Evolutionary conservation across 2,113 vertebrate species (phyloP).

Genomic region (Percopsis transmontana): DNA sequence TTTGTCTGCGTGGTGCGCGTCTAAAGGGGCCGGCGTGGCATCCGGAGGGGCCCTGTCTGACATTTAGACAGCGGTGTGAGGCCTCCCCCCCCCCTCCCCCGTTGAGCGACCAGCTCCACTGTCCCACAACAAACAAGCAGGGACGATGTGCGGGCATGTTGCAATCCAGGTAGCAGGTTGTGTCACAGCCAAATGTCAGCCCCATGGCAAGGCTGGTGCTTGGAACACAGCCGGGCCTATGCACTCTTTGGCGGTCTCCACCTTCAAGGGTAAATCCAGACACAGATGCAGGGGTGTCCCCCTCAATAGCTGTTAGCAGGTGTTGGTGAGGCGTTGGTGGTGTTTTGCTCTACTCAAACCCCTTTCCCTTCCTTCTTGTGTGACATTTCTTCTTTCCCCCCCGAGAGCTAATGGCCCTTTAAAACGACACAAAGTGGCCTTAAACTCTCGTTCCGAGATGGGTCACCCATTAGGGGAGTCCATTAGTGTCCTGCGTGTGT

Average conservation of each 20-base stretch:
- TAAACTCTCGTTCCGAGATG: constrained; percentile 39
- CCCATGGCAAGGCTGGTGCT: too few species aligned
- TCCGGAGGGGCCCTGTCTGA: constrained; percentile 22
- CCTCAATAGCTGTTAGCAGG: too few species aligned
- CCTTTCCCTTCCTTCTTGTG: background rate
- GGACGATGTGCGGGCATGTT: constrained; percentile 6
- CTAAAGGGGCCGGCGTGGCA: constrained; percentile 9
- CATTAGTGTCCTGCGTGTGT: constrained; percentile 48
- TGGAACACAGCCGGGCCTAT: too few species aligned
- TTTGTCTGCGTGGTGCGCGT: constrained; percentile 1
- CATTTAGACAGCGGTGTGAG: constrained; percentile 36
- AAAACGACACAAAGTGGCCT: constrained; percentile 49
- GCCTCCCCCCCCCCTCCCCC: background rate
- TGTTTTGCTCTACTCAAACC: constrained; percentile 2
- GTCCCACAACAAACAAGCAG: constrained; percentile 31
- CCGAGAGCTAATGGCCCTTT: constrained; percentile 26
- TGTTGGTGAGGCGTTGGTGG: too few species aligned
- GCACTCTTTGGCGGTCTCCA: too few species aligned
- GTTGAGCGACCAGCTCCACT: constrained; percentile 29
- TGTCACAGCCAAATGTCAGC: too few species aligned
- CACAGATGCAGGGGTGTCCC: too few species aligned
- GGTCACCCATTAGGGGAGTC: constrained; percentile 52
- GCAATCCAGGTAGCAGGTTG: background rate
- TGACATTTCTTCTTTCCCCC: background rate
- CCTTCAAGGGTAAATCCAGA: too few species aligned